These are phyloP conservation scores for Megaceryle torquata DNA, from an alignment of 2,113 vertebrate species.

Conservation along the genomic window DNA sequence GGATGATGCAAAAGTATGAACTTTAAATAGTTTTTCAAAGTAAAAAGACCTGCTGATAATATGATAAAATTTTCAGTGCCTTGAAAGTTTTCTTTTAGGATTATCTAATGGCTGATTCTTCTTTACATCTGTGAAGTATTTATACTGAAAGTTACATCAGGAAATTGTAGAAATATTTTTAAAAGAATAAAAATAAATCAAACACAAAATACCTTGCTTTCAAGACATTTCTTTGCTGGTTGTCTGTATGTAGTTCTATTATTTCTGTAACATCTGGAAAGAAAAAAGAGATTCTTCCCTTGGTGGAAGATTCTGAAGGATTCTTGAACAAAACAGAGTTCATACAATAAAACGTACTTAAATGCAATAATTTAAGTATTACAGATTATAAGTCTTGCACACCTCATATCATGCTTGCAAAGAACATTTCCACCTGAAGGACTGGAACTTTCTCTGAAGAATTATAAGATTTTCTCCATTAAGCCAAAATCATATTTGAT, in stretches of 20 bases:
- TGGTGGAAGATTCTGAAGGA: neutral
- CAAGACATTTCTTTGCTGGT: neutral
- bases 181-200: neutral
- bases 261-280: neutral
- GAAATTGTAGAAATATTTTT: neutral
- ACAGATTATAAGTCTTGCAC: fast-evolving
- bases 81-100: neutral
- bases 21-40: neutral
- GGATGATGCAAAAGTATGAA: neutral
- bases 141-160: neutral
- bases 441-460: neutral
- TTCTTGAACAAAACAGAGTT: neutral
- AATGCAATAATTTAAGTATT: neutral
- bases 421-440: neutral
- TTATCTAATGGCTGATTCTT: neutral
- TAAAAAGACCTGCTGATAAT: neutral
- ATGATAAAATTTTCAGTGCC: neutral
- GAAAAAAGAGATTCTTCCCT: neutral
- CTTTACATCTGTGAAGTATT: neutral
- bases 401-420: neutral
- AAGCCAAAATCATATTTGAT: neutral
- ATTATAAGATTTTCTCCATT: neutral
- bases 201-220: neutral
- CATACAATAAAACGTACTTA: neutral
- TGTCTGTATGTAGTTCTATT: neutral